phyloP scores from a whole-genome alignment of 37 sponge, comb jelly and placozoan genomes.

The Bolinopsis microptera region DNA sequence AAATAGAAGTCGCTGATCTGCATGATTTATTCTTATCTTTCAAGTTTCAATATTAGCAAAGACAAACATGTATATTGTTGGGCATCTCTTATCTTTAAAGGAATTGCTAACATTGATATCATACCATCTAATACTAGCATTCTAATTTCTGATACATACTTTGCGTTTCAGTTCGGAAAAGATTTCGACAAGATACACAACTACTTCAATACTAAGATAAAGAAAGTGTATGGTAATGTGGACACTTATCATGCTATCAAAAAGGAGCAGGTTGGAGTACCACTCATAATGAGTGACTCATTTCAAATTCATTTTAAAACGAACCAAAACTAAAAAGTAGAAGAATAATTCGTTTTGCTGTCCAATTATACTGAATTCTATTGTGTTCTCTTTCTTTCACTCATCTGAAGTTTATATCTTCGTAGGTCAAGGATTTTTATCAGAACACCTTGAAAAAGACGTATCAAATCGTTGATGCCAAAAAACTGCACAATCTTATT shows the following conservation, averaged over 20 bases:
- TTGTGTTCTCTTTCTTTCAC: too few relatives aligned
- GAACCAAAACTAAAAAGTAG: too few relatives aligned
- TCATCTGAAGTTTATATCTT: neutral
- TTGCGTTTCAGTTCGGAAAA: slow-evolving; percentile 27
- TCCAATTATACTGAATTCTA: too few relatives aligned
- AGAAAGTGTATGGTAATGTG: slow-evolving; percentile 38
- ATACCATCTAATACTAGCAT: too few relatives aligned
- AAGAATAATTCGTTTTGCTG: too few relatives aligned
- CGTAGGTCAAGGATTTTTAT: slow-evolving; percentile 47
- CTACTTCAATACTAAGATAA: slow-evolving; percentile 56
- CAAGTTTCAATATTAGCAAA: too few relatives aligned
- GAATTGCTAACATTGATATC: too few relatives aligned
- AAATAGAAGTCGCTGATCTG: too few relatives aligned
- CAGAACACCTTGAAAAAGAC: slow-evolving; percentile 38
- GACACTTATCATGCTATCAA: slow-evolving; percentile 41
- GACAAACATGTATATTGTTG: too few relatives aligned
- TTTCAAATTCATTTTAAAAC: neutral
- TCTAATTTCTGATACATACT: too few relatives aligned
- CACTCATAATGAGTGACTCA: neutral
- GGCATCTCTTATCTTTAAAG: too few relatives aligned
- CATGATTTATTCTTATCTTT: too few relatives aligned
- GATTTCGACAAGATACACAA: slow-evolving; percentile 58
- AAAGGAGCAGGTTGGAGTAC: slow-evolving; percentile 2
- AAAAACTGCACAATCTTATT: slow-evolving; percentile 30
- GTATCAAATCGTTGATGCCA: slow-evolving; percentile 19